Base-by-base conservation (phyloP, 30 jellyfish, hydroid and myxozoan genomes). In the Rhopilema esculentum region DNA sequence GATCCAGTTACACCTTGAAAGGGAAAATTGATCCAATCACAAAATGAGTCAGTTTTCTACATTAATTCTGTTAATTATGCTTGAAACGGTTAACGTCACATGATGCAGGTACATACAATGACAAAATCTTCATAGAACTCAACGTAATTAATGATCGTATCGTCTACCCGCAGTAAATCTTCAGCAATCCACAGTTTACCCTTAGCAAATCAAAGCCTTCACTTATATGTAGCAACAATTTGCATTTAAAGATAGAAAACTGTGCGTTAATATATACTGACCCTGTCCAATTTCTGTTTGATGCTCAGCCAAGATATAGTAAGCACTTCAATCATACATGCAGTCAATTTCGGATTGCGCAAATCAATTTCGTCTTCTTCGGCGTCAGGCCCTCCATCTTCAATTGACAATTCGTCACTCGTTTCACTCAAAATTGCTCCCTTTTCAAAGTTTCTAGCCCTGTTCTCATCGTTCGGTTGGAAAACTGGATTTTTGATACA, bases 221-320 rank as follows among this genome's bases (percentile, higher is more conserved):
- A n/a, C n/a, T n/a, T n/a, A 63, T 19, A 63, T 2, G 27, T 7
- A 17, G 72, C 27, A 17, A 63, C n/a, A 20, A 26, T 0, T 65
- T 15, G 28, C 75, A 21, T 21, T 65, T 4, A n/a, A 0, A 12
- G 19, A 1, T 27, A 21, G 28, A 65, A 65, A 17, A 9, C 21
- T 72, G 48, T 31, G 19, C 26, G 22, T 27, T 8, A 31, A 16
- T 20, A 28, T 2, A 33, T 15, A 8, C 23, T 57, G 33, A 80
- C 90, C 90, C 65, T 80, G 70, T 66, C 90, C 15, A 80, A 65
- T 48, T 80, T 80, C 23, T 62, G 82, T 24, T 80, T 80, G 61
- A 80, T 80, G 72, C 90, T 66, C 8, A 80, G 68, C 90, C 90
- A 80, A 20, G 82, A 32, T 15, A 80, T 80, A 22, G 50, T 49